phyloP scores from a whole-genome alignment of 2,797 vertebrate species.

The Sebastolobus altivelis region DNA sequence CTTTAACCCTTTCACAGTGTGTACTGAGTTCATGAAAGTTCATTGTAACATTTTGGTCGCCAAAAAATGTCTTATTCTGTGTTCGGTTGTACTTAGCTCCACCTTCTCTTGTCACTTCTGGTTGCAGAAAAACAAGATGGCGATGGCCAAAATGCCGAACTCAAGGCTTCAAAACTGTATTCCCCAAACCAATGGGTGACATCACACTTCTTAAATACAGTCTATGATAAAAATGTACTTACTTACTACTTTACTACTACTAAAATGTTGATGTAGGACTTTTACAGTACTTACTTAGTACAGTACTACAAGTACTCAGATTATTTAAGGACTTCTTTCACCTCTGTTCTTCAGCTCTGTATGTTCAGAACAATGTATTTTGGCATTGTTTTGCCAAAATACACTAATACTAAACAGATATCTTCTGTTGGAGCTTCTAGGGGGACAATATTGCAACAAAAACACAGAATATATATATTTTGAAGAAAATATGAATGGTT shows the following conservation, averaged over 20 bases:
- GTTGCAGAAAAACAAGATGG: too few species aligned
- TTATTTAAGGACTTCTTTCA: neutral
- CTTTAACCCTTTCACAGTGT: too few species aligned
- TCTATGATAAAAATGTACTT: neutral
- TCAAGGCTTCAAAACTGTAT: rapidly evolving
- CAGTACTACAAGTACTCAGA: neutral
- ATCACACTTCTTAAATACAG: rapidly evolving
- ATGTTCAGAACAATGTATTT: neutral
- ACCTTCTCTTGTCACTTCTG: too few species aligned
- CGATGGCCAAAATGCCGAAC: too few species aligned
- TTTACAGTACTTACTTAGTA: neutral
- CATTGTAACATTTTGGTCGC: too few species aligned
- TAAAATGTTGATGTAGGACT: neutral
- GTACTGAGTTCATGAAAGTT: too few species aligned
- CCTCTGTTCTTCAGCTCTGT: neutral
- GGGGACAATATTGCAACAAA: neutral
- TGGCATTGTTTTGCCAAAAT: neutral
- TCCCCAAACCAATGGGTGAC: rapidly evolving
- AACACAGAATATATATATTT: neutral
- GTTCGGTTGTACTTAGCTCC: too few species aligned
- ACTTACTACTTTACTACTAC: neutral
- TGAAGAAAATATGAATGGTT: neutral
- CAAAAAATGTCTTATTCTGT: rapidly evolving
- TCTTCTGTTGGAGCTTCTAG: neutral
- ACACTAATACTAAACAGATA: neutral